These are phyloP conservation scores for Melanerpes aurifrons DNA, from an alignment of 2,113 vertebrate genomes.

Conservation along the genomic window DNA sequence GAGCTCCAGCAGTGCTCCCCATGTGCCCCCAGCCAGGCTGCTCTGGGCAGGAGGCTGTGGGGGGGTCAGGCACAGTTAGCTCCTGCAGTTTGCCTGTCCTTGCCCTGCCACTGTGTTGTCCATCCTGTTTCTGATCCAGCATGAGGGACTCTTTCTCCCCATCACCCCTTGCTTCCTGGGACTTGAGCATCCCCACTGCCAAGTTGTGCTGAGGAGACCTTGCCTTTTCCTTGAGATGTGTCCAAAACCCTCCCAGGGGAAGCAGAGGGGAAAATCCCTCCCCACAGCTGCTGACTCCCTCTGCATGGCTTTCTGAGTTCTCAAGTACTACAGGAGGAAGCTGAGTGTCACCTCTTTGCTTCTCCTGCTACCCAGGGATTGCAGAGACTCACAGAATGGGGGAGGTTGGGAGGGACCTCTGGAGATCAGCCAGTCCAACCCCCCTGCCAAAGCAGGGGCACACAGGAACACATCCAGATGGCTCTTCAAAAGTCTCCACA, in stretches of 20 bases:
- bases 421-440: no score
- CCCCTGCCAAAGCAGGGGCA: no score
- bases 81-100: accelerated
- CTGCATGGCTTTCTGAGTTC: background rate
- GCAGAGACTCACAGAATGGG: no score
- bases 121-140: background rate
- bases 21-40: background rate
- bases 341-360: background rate
- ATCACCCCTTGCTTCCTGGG: background rate
- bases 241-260: background rate
- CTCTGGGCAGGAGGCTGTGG: background rate
- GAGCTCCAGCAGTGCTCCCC: background rate
- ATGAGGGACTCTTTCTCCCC: background rate
- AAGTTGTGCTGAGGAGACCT: background rate
- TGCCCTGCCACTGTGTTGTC: background rate
- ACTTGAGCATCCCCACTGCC: background rate
- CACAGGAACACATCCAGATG: no score
- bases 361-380: background rate
- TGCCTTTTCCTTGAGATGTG: background rate
- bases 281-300: background rate
- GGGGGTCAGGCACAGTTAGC: background rate
- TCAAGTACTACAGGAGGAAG: background rate
- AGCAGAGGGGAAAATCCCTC: background rate
- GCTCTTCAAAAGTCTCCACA: no score
- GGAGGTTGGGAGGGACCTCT: no score